Evolutionary conservation across 2,797 vertebrate species (phyloP).

Genomic region (Salarias fasciatus): DNA sequence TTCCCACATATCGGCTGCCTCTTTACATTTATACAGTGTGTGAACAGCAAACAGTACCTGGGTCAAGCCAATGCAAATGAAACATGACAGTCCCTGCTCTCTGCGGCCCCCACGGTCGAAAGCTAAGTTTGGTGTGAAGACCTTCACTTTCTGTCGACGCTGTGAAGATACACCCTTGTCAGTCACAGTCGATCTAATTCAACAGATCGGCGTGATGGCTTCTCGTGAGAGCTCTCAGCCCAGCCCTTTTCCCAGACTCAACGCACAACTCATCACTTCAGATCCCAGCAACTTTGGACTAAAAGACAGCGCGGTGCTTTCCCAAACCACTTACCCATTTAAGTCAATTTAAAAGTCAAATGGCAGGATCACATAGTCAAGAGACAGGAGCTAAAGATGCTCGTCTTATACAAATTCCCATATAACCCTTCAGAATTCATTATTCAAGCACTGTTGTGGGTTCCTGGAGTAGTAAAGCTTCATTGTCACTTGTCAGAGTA

Average conservation of each 20-base stretch:
- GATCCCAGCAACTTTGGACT: constrained; percentile 30
- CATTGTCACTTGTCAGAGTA: constrained; percentile 62
- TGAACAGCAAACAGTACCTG: constrained; percentile 35
- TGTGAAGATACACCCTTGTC: constrained; percentile 58
- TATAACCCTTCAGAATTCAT: constrained; percentile 42
- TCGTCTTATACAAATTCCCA: constrained; percentile 34
- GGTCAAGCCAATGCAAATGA: constrained; percentile 43
- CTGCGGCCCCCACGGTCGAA: constrained; percentile 23
- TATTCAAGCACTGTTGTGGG: constrained; percentile 39
- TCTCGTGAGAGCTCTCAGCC: constrained; percentile 33
- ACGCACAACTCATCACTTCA: constrained; percentile 38
- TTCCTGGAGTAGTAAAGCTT: constrained; percentile 47
- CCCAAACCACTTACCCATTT: constrained; percentile 14
- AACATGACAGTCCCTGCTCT: constrained; percentile 60
- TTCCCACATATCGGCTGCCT: background rate
- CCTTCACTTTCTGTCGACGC: constrained; percentile 47
- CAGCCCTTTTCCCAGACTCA: constrained; percentile 20
- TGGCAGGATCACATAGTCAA: constrained; percentile 25
- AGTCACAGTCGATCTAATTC: constrained; percentile 58
- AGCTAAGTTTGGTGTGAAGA: constrained; percentile 63
- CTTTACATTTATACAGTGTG: constrained; percentile 16
- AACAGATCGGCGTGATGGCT: constrained; percentile 48
- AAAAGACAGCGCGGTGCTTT: constrained; percentile 23
- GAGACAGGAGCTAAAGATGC: constrained; percentile 25
- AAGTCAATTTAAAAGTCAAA: constrained; percentile 34